A percentile compares a stretch with the other conserved stretches of the same genome.
Evolutionary conservation across 1,140 invertebrate species (phyloP).

Genomic region (Triops cancriformis): DNA sequence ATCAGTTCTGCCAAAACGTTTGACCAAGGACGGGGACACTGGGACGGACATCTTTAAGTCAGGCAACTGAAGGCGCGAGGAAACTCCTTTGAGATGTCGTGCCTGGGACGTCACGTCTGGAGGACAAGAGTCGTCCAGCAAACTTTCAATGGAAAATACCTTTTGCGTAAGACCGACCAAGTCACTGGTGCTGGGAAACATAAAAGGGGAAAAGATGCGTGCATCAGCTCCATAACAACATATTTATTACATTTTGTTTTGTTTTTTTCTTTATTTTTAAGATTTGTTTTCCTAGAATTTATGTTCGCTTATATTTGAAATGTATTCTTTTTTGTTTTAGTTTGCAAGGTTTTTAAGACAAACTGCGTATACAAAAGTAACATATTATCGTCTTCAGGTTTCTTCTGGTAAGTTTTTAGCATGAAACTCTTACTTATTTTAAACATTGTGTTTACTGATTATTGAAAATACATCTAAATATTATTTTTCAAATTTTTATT

Average conservation of each 20-base stretch:
- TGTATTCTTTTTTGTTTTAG: too few relatives aligned
- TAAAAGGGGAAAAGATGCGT: background rate
- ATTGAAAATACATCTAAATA: too few relatives aligned
- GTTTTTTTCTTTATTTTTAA: background rate
- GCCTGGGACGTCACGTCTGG: constrained; percentile 17
- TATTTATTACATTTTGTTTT: background rate
- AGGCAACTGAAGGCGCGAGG: constrained; percentile 12
- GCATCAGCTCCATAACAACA: background rate
- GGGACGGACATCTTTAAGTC: constrained; percentile 17
- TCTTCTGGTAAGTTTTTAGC: too few relatives aligned
- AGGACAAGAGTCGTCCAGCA: background rate
- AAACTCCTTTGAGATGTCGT: background rate
- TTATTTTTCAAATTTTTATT: too few relatives aligned
- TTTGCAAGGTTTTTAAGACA: too few relatives aligned
- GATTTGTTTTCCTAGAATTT: too few relatives aligned
- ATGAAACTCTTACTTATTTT: too few relatives aligned
- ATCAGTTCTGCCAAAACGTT: constrained; percentile 20
- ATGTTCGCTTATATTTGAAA: too few relatives aligned
- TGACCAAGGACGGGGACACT: constrained; percentile 12
- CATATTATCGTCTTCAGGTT: too few relatives aligned
- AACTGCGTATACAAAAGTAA: too few relatives aligned
- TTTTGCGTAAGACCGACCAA: constrained; percentile 6
- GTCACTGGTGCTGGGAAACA: background rate
- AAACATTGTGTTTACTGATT: too few relatives aligned
- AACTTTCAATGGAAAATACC: background rate